Evolutionary conservation across 1,140 invertebrate species (phyloP), one percentile per base, ranked within the genome.

Genomic region (Gonatopus flavifemur): DNA sequence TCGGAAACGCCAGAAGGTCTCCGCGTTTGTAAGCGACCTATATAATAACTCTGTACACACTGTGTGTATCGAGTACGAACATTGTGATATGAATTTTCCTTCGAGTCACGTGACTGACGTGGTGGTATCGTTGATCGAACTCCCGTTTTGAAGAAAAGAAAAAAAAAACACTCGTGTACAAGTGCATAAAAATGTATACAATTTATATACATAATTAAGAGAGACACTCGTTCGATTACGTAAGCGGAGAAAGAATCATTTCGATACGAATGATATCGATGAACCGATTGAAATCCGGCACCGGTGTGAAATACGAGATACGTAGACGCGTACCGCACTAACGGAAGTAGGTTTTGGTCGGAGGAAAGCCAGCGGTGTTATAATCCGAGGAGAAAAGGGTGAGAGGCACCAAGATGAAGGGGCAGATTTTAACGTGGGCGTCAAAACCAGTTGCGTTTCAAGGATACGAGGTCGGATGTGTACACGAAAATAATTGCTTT

Each of bases 271-370:
- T 45, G 44, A 36, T 49, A 53, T 53, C 46, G 37, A 12, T 21
- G 15, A 25, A 24, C 24, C 24, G 30, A 32, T 42, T 53, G 57
- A 60, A 45, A 56, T 52, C 25, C 36, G 49, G 53, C 43, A 56
- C 22, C 47, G 15, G 43, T n/a, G 20, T 37, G 59, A 56, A 61
- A 59, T 19, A 31, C 52, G 57, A 56, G 46, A 59, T 28, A 35
- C 49, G n/a, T n/a, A n/a, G n/a, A n/a, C n/a, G n/a, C n/a, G n/a
- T n/a, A n/a, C n/a, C 9, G 19, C 43, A 25, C 30, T 37, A 41
- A 30, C 44, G 57, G 48, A 55, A 53, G 58, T 49, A 25, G 25
- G 25, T 28, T 7, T 28, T 39, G 37, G 19, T 47, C 31, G 31
- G 12, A 18, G 12, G 15, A 24, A 10, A n/a, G n/a, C n/a, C n/a